Conservation (phyloP, 2,113 vertebrate genomes). For the Fulmarus glacialis region DNA sequence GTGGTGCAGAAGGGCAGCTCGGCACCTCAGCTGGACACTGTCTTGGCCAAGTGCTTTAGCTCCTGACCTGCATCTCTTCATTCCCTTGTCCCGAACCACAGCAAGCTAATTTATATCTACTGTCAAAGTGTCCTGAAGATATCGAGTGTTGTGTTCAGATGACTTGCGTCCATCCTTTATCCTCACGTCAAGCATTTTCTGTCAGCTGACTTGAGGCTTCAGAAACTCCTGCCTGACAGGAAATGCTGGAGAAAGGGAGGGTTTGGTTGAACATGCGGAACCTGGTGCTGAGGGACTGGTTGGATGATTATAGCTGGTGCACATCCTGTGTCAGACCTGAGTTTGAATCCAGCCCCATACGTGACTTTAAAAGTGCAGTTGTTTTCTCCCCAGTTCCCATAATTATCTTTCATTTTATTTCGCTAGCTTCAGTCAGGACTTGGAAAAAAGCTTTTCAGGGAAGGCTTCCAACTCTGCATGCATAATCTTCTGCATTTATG, state of each 20-base stretch:
- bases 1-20: not conserved
- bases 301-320: not conserved
- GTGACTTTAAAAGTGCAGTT: not conserved
- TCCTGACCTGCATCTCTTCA: not conserved
- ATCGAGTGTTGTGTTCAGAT: not conserved
- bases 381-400: not conserved
- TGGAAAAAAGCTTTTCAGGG: not conserved
- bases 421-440: not conserved
- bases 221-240: not conserved
- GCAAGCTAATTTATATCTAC: not conserved
- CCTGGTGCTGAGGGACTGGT: not conserved
- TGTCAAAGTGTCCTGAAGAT: not conserved
- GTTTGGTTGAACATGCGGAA: not conserved
- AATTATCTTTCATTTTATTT: not conserved
- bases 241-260: not conserved
- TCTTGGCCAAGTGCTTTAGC: not conserved
- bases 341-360: not conserved
- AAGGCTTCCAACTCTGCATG: not conserved
- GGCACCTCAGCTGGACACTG: not conserved
- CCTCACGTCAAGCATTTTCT: not conserved
- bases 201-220: not conserved
- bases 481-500: not conserved
- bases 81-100: not conserved
- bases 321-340: not conserved
- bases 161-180: not conserved